Base-by-base conservation (phyloP, 2,888 invertebrate species). In the Ypsolopha scabrella region DNA sequence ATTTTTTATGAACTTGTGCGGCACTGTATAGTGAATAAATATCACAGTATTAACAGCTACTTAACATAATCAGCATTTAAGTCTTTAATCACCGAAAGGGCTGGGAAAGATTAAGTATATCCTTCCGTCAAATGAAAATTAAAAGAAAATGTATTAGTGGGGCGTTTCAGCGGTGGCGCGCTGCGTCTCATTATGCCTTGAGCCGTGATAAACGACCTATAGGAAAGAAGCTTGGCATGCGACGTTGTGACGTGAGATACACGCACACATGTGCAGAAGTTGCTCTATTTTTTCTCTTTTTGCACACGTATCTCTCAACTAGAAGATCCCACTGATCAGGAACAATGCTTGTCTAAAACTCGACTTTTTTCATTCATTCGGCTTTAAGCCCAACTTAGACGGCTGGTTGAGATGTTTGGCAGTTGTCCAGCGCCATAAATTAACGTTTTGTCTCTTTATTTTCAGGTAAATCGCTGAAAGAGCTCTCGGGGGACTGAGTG, bases 321-420 rank as follows among this genome's bases (percentile, higher is more conserved):
- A 62, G 62, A 65, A 68, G 72, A 76, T 78, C 46, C 39, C 73
- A 72, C 73, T 70, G 74, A 76, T 73, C 75, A 74, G 70, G 70
- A 76, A 73, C 52, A 67, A 64, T 64, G 64, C 64, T 59, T 61
- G 61, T 68, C 68, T 71, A 70, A 75, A 74, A 64, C 72, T 72
- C 70, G 62, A 67, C 70, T 77, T 72, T 73, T 81, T 80, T 80
- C 73, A 72, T 80, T 80, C 75, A 74, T 78, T 80, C 78, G 80
- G 73, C 65, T 62, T 72, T 73, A 72, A 67, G 72, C 75, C 77
- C 68, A 72, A 79, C 73, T 77, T 78, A 80, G 80, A 81, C 72
- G 72, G 66, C 75, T 77, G 73, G 73, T 82, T 80, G 77, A 82
- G 82, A 82, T 85, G 73, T 75, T 81, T 86, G 85, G 85, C 85